Percentiles rank a stretch among this genome's conserved stretches.
Evolutionary conservation across 2,888 invertebrate genomes (phyloP).

Genomic region (Lacanobia oleracea): DNA sequence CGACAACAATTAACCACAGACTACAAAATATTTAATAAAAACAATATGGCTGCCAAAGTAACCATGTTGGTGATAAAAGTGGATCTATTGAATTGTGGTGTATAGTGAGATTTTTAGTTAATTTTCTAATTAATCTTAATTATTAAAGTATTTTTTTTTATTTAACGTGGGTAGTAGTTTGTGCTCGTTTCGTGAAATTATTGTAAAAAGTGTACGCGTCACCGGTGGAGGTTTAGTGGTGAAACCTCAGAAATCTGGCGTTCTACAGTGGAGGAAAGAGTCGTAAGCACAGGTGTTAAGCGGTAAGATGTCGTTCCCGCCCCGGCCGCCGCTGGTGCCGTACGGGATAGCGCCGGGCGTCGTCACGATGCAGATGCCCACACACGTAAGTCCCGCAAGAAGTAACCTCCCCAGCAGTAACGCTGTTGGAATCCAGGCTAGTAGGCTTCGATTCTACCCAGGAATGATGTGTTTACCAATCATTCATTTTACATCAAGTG

Average conservation of each 20-base stretch:
- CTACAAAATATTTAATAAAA: constrained; percentile 25
- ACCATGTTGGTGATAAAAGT: constrained; percentile 64
- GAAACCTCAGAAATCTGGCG: constrained; percentile 57
- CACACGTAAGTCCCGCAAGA: constrained; percentile 91
- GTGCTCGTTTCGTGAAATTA: constrained; percentile 28
- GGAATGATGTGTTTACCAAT: background rate
- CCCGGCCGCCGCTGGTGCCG: constrained; percentile 95
- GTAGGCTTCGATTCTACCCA: background rate
- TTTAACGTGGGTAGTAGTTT: constrained; percentile 34
- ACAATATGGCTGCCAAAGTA: constrained; percentile 64
- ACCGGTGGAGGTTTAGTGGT: constrained; percentile 63
- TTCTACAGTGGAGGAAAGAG: constrained; percentile 41
- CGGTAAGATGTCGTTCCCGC: constrained; percentile 95
- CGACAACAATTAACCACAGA: constrained; percentile 36
- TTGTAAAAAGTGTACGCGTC: constrained; percentile 68
- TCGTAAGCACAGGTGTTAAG: constrained; percentile 39
- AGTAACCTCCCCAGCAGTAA: constrained; percentile 65
- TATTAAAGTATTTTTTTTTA: constrained; percentile 39
- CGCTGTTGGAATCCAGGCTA: constrained; percentile 8
- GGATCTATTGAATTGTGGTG: constrained; percentile 44
- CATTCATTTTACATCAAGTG: background rate
- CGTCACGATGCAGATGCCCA: constrained; percentile 94
- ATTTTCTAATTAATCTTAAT: constrained; percentile 40
- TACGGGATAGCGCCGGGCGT: constrained; percentile 93
- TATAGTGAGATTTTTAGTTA: constrained; percentile 45